These are phyloP conservation scores for Caenorhabditis tropicalis DNA, from an alignment of 1,140 invertebrate genomes.

Conservation along the genomic window DNA sequence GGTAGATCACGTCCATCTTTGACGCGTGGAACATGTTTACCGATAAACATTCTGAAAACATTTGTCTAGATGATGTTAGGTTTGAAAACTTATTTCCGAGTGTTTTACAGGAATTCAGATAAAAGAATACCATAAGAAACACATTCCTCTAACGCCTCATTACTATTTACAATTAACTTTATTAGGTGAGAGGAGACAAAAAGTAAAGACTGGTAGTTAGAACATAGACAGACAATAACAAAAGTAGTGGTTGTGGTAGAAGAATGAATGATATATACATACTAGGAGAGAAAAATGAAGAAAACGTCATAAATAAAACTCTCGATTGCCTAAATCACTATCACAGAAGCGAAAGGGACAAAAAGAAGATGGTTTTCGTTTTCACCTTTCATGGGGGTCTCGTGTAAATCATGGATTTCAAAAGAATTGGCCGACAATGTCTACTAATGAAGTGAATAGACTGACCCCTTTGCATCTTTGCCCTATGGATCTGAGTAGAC, in stretches of 20 bases:
- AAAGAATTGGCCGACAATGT: slow-evolving; percentile 1
- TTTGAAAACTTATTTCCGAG: too few species aligned
- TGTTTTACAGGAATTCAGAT: too few species aligned
- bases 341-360: slow-evolving; percentile 7
- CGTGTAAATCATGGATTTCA: slow-evolving; percentile 36
- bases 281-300: background rate
- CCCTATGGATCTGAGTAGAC: background rate
- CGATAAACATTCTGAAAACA: background rate
- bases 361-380: slow-evolving; percentile 12
- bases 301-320: slow-evolving; percentile 16
- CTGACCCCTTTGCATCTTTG: background rate
- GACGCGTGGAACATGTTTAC: background rate
- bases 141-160: background rate
- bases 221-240: slow-evolving; percentile 25
- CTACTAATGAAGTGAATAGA: slow-evolving; percentile 32
- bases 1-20: background rate
- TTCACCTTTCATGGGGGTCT: background rate
- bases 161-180: background rate
- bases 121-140: too few species aligned
- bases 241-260: background rate
- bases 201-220: slow-evolving; percentile 22
- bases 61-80: too few species aligned
- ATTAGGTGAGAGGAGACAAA: background rate
- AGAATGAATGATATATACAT: slow-evolving; percentile 39
- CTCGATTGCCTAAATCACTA: slow-evolving; percentile 36